Conservation (phyloP, 1,140 invertebrate genomes). For the Leguminivora glycinivorella region DNA sequence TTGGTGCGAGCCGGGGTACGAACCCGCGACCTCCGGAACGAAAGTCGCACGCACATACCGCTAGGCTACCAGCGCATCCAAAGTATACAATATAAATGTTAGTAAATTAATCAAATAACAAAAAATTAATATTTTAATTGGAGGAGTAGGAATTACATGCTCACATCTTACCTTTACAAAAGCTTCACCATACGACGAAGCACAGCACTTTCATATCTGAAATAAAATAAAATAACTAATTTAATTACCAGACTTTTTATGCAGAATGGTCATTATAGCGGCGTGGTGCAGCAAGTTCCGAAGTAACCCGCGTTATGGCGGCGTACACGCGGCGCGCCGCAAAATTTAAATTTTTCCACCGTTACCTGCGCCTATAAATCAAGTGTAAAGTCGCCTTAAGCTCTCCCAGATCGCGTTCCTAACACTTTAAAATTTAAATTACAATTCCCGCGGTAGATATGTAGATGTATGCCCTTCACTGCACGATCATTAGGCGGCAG, state of each 20-base stretch:
- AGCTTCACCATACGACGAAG: background rate
- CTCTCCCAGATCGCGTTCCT: slow-evolving; percentile 55
- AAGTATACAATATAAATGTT: too few species aligned
- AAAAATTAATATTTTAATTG: too few species aligned
- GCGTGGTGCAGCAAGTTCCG: slow-evolving; percentile 54
- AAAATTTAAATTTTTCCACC: slow-evolving; percentile 76
- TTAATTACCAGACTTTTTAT: slow-evolving; percentile 42
- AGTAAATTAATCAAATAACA: too few species aligned
- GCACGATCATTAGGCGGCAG: slow-evolving; percentile 15
- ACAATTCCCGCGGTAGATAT: slow-evolving; percentile 38
- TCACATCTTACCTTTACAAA: background rate
- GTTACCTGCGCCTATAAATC: slow-evolving; percentile 76
- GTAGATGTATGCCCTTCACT: slow-evolving; percentile 24
- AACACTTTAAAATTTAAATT: slow-evolving; percentile 76
- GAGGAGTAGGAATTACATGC: too few species aligned
- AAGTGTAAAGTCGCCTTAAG: slow-evolving; percentile 68
- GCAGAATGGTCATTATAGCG: slow-evolving; percentile 46
- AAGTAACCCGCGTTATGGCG: slow-evolving; percentile 49
- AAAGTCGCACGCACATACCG: too few species aligned
- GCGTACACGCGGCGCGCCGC: slow-evolving; percentile 49
- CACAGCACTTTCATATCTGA: background rate
- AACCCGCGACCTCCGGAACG: too few species aligned
- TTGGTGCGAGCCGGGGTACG: too few species aligned
- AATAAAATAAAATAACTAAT: slow-evolving; percentile 22
- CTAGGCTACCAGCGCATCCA: too few species aligned